Evolutionary conservation across 1,140 invertebrate species (phyloP).

Genomic region (Matsumurasca onukii): DNA sequence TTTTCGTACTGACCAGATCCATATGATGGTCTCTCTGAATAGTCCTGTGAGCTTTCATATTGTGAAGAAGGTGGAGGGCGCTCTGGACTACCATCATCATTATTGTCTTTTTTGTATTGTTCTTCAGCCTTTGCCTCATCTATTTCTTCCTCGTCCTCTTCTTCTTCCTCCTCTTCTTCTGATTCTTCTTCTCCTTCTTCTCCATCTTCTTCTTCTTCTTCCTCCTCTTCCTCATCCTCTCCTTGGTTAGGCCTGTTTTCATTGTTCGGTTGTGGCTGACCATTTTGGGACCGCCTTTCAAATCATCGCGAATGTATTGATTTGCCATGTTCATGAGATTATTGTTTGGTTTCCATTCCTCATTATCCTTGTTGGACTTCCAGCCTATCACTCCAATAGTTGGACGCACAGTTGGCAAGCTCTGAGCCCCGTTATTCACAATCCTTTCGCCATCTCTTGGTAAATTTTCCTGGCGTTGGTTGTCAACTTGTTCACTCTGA

Average conservation of each 20-base stretch:
- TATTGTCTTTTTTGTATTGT: not conserved
- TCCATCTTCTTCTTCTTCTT: slow-evolving; percentile 15
- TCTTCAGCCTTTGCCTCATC: not conserved
- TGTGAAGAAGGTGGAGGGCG: not conserved
- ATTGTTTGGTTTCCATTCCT: slow-evolving; percentile 12
- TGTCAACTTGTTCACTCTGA: too few species aligned
- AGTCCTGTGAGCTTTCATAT: not conserved
- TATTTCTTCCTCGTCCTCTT: not conserved
- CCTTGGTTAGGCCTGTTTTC: too few species aligned
- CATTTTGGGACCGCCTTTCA: not conserved
- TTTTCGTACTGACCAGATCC: not conserved
- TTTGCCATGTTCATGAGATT: slow-evolving; percentile 3
- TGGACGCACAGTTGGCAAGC: not conserved
- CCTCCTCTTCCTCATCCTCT: slow-evolving; percentile 16
- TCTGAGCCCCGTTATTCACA: too few species aligned
- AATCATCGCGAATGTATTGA: slow-evolving; percentile 16
- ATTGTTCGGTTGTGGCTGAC: not conserved
- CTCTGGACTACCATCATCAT: not conserved
- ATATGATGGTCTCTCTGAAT: not conserved
- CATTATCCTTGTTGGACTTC: slow-evolving; percentile 22
- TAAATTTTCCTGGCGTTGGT: too few species aligned
- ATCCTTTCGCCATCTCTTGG: too few species aligned
- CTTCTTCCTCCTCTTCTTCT: not conserved
- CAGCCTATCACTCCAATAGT: slow-evolving; percentile 21
- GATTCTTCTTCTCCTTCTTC: slow-evolving; percentile 8